Evolutionary conservation across 2,888 invertebrate genomes (phyloP).

Genomic region (Drosophila picticornis): DNA sequence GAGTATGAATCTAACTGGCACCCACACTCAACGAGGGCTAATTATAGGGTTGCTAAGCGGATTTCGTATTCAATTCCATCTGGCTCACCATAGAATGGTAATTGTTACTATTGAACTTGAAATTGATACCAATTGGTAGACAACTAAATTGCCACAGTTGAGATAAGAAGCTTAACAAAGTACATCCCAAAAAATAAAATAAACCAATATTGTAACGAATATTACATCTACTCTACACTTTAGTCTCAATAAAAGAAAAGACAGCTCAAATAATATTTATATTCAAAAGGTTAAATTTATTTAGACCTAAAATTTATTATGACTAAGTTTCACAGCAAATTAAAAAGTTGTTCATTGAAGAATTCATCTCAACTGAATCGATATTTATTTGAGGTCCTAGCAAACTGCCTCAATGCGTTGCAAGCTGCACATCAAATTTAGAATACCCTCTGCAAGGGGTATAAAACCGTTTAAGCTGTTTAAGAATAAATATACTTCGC

Average conservation of each 20-base stretch:
- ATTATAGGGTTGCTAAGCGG: conserved; percentile 77
- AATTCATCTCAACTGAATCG: background rate
- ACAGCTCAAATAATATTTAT: background rate
- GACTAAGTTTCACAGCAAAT: background rate
- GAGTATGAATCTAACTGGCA: background rate
- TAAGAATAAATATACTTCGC: background rate
- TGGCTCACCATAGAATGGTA: conserved; percentile 25
- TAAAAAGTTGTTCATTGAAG: background rate
- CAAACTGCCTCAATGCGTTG: background rate
- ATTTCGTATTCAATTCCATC: conserved; percentile 42
- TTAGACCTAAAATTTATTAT: background rate
- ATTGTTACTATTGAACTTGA: conserved; percentile 19
- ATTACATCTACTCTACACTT: background rate
- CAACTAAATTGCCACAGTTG: conserved; percentile 7
- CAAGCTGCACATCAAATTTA: background rate
- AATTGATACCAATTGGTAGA: conserved; percentile 22
- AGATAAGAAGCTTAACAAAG: conserved; percentile 24
- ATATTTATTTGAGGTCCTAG: background rate
- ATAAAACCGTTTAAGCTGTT: background rate
- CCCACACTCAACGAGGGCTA: conserved; percentile 43
- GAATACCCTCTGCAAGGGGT: background rate
- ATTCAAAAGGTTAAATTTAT: background rate
- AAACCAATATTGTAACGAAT: background rate
- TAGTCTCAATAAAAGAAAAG: background rate
- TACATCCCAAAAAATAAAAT: background rate